These are phyloP conservation scores for Trogon melanurus DNA, from an alignment of 2,113 vertebrate genomes.

Conservation along the genomic window DNA sequence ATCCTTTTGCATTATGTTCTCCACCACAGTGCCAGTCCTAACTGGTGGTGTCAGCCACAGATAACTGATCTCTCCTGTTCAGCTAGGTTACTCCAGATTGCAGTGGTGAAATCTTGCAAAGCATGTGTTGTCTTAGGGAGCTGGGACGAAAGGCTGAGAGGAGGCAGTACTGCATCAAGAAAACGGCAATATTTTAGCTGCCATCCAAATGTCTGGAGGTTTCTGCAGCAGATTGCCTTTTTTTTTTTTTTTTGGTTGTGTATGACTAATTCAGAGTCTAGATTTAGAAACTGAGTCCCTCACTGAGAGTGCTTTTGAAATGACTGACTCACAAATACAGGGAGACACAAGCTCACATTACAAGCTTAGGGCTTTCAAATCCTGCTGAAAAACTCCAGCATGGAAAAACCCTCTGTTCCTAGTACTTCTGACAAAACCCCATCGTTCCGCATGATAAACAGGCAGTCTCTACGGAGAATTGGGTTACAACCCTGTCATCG, in stretches of 20 bases:
- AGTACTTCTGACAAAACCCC: neutral
- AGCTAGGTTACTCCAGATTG: neutral
- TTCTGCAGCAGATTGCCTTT: neutral
- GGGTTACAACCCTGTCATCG: neutral
- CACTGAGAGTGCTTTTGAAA: neutral
- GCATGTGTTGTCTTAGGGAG: neutral
- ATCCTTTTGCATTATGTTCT: neutral
- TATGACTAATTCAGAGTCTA: neutral
- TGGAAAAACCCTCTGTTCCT: neutral
- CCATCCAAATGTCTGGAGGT: neutral
- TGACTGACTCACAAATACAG: neutral
- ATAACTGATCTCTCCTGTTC: neutral
- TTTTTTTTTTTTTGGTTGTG: neutral
- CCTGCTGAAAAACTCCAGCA: neutral
- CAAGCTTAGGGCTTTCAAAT: neutral
- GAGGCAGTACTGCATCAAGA: neutral
- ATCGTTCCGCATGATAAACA: accelerated
- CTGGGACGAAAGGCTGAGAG: neutral
- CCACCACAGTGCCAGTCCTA: neutral
- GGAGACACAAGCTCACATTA: neutral
- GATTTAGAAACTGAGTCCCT: neutral
- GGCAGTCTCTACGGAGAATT: neutral
- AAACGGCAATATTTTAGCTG: neutral
- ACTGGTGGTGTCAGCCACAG: neutral
- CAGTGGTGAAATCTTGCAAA: neutral